Percentiles rank a stretch among this genome's conserved stretches.
These are phyloP conservation scores for Hybognathus amarus DNA, from an alignment of 2,797 vertebrate species.

Conservation along the genomic window DNA sequence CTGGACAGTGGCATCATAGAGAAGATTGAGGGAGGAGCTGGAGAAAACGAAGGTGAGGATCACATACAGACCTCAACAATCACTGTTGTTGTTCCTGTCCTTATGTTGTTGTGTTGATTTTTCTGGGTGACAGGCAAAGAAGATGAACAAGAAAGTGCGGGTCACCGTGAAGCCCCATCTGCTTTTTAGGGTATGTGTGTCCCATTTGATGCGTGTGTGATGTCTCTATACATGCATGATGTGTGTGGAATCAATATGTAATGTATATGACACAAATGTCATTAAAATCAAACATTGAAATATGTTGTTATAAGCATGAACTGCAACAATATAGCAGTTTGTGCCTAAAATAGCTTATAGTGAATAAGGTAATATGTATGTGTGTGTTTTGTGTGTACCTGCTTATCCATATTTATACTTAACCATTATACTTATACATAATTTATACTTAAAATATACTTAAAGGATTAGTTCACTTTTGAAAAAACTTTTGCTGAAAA, in stretches of 20 bases:
- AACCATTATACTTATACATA: too few relatives aligned
- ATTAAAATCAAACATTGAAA: background rate
- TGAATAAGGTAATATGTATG: background rate
- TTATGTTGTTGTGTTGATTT: background rate
- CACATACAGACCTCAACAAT: background rate
- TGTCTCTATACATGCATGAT: background rate
- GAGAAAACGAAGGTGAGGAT: conserved; percentile 87
- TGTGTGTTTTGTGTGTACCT: background rate
- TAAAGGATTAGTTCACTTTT: too few relatives aligned
- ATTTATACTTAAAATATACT: too few relatives aligned
- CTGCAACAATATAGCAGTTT: background rate
- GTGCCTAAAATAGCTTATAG: background rate
- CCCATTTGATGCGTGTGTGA: background rate
- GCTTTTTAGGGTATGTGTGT: conserved; percentile 87
- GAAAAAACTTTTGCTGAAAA: too few relatives aligned
- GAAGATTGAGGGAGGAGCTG: conserved; percentile 92
- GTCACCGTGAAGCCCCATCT: conserved; percentile 97
- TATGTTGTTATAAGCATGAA: background rate
- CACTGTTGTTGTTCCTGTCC: background rate
- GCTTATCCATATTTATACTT: background rate
- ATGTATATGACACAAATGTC: background rate
- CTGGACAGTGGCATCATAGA: conserved; percentile 91
- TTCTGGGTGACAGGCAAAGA: conserved; percentile 81
- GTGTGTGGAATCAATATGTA: background rate
- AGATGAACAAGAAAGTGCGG: conserved; percentile 93